These are phyloP conservation scores for Haliaeetus albicilla DNA, from an alignment of 2,797 vertebrate genomes.

Conservation along the genomic window DNA sequence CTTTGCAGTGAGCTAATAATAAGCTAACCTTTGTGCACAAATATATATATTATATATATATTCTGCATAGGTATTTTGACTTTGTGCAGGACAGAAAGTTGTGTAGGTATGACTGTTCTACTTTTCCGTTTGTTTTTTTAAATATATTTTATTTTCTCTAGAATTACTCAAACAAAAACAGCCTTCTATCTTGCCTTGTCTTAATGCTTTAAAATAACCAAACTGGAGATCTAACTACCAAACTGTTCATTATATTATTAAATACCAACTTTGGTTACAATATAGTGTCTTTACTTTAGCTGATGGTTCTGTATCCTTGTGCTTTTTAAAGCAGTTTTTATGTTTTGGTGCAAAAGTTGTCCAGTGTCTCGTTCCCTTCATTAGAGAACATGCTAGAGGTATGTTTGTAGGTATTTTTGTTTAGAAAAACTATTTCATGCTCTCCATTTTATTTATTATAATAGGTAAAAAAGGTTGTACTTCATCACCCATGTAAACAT, in stretches of 20 bases:
- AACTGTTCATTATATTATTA: conserved; percentile 94
- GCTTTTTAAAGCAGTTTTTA: conserved; percentile 91
- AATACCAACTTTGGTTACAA: conserved; percentile 92
- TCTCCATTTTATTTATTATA: conserved; percentile 97
- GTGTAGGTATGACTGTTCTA: conserved; percentile 89
- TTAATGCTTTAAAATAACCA: conserved; percentile 99
- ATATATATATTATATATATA: conserved; percentile 74
- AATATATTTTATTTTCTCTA: conserved; percentile 85
- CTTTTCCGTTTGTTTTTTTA: conserved; percentile 72
- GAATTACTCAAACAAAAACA: conserved; percentile 89
- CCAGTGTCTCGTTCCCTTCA: conserved; percentile 90
- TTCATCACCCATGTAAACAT: conserved; percentile 93
- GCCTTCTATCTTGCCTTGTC: conserved; percentile 99
- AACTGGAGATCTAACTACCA: conserved; percentile 95
- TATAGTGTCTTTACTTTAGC: conserved; percentile 96
- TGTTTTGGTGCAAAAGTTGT: conserved; percentile 93
- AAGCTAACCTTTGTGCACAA: conserved; percentile 85
- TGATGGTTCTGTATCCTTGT: conserved; percentile 93
- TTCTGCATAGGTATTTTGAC: conserved; percentile 87
- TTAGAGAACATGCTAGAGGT: conserved; percentile 88
- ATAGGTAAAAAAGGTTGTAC: conserved; percentile 93
- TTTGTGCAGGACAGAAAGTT: conserved; percentile 90
- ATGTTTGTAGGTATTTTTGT: conserved; percentile 92
- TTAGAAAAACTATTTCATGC: conserved; percentile 87
- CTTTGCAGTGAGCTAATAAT: conserved; percentile 84